Evolutionary conservation across 2,113 vertebrate species (phyloP), one percentile per base, ranked within the genome.

Genomic region (Notarius lentiginosus): DNA sequence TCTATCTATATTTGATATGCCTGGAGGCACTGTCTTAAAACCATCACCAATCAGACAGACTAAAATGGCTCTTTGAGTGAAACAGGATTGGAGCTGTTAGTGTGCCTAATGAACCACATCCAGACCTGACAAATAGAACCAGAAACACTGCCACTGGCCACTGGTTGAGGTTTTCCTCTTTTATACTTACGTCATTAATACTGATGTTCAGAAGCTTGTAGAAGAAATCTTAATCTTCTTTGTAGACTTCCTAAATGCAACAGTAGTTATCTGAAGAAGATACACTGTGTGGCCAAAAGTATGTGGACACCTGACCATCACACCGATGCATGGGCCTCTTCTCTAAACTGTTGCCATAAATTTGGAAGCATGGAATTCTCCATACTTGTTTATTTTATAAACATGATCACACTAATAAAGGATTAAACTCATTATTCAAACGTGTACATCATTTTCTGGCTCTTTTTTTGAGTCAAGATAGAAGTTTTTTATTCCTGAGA

Each of bases 1-100:
- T 92, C 93, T 94, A 95, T 94, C 93, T 93, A 94, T 95, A 94
- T 96, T 95, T 95, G 75, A 94, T 95, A 89, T 94, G 91, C 93
- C 93, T 90, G 5, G 55, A 89, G 94, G 92, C 90, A 24, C 83
- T 90, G 93, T 87, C 88, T 90, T 90, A 92, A 91, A 92, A 94
- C 91, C 89, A 89, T 91, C 91, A 11, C 90, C 91, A 94, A 94
- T 94, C 92, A 92, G 92, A 89, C 72, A 63, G 84, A 90, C 84
- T 91, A 58, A 88, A 61, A 81, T 20, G 53, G 56, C 18, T 18
- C 77, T 88, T 83, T 84, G 85, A 89, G 81, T 88, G 87, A 89
- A 86, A 61, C 63, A 90, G 65, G 79, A 89, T 88, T 90, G 55
- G 72, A 88, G 83, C 79, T 82, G 47, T 30, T 66, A 61, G n/a